These are phyloP conservation scores for Leucophora obtusa DNA, from an alignment of 2,888 invertebrate genomes.

Conservation along the genomic window DNA sequence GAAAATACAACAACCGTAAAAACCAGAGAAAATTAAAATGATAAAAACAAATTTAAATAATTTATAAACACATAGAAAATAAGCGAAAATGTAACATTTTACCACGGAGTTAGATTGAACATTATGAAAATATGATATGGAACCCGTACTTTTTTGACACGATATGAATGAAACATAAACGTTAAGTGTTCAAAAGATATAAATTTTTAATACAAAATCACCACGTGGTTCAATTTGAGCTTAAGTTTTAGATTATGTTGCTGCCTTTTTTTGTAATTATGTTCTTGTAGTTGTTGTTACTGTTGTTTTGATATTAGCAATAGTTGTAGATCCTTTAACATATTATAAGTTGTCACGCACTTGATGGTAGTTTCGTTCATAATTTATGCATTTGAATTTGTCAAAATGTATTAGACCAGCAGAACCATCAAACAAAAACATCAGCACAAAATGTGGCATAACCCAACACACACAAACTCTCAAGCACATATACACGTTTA, in stretches of 20 bases:
- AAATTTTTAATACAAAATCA: background rate
- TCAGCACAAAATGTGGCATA: constrained; percentile 15
- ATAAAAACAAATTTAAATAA: background rate
- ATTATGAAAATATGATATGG: background rate
- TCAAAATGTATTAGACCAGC: constrained; percentile 23
- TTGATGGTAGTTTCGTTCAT: constrained; percentile 52
- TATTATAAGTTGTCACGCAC: constrained; percentile 62
- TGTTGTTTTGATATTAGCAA: background rate
- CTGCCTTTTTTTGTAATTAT: constrained; percentile 6
- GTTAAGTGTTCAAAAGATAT: background rate
- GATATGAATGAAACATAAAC: too few relatives aligned
- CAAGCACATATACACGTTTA: background rate
- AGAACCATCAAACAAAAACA: constrained; percentile 5
- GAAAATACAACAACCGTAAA: background rate
- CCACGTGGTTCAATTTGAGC: constrained; percentile 20
- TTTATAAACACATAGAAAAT: background rate
- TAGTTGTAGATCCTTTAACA: constrained; percentile 7
- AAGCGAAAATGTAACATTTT: background rate
- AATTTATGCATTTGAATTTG: constrained; percentile 49
- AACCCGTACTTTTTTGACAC: background rate
- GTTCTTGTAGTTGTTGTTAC: constrained; percentile 6
- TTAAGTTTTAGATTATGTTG: background rate
- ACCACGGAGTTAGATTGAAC: background rate
- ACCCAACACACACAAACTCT: constrained; percentile 1
- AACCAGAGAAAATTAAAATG: background rate